Base-by-base conservation (phyloP, 2,888 invertebrate genomes). In the Ommatoiulus sabulosus region DNA sequence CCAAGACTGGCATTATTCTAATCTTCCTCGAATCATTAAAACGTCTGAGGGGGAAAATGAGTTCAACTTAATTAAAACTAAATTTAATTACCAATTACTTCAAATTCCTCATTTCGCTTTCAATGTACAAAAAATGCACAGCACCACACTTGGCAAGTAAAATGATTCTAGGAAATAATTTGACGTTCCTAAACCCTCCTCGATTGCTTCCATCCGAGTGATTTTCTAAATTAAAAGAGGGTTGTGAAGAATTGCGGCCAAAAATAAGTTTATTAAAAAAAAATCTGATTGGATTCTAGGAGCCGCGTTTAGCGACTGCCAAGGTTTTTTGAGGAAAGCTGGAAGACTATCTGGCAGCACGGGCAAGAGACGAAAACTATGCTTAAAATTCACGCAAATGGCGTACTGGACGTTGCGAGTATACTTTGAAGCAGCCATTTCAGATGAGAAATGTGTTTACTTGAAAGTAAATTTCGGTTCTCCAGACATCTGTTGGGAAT, bases 391-490 rank as follows among this genome's bases (percentile, higher is more conserved):
- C 57, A n/a, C n/a, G n/a, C 17, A n/a, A 12, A 5, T 57, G 57
- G n/a, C 57, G 7, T 52, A 15, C 57, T 15, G 52, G 10, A 52
- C 17, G 15, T 15, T 52, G 52, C 52, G 52, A 52, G 7, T 20
- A 24, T 24, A 24, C 20, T 24, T 24, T 10, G 24, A 72, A n/a
- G 72, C 72, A 72, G 10, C 20, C 20, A 72, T 72, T 72, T 72
- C 72, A n/a, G 24, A 72, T 72, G 72, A 72, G n/a, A 72, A 24
- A 72, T 72, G 72, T 72, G 72, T 72, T 72, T 72, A 72, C 72
- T 24, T 8, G 57, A 7, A 72, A 72, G 24, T 72, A 72, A 72
- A 17, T 72, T 20, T 72, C 72, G 20, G 72, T 72, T 72, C 17
- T 72, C 10, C 7, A 72, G 72, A 72, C 72, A 72, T 72, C 72